Percentiles rank a stretch among this genome's conserved stretches.
Conservation (phyloP, 2,113 vertebrate genomes). For the Egretta garzetta region DNA sequence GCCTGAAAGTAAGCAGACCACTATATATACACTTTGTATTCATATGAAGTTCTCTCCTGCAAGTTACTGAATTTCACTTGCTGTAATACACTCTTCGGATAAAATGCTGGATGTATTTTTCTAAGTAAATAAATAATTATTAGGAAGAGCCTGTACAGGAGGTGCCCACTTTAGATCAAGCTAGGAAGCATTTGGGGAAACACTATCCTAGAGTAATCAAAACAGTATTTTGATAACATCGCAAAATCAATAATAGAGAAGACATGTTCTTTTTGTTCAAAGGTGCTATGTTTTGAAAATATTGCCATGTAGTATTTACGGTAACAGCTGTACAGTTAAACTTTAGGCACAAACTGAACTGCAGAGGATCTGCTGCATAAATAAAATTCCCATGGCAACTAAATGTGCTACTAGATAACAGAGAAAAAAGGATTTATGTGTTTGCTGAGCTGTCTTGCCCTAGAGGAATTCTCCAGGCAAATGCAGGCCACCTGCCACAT, state of each 20-base stretch:
- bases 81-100: background rate
- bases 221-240: slow-evolving; percentile 64
- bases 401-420: slow-evolving; percentile 87
- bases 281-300: slow-evolving; percentile 78
- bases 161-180: slow-evolving; percentile 5
- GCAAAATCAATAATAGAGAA: slow-evolving; percentile 70
- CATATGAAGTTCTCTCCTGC: background rate
- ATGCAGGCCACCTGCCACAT: slow-evolving; percentile 88
- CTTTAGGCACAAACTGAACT: slow-evolving; percentile 86
- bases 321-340: slow-evolving; percentile 84
- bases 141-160: background rate
- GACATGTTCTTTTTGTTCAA: slow-evolving; percentile 75
- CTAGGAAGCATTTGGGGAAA: slow-evolving; percentile 44
- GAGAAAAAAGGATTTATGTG: slow-evolving; percentile 88
- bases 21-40: background rate
- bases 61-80: background rate
- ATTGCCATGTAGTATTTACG: slow-evolving; percentile 79
- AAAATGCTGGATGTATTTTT: slow-evolving; percentile 11
- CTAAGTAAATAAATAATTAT: slow-evolving; percentile 21
- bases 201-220: slow-evolving; percentile 37
- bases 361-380: slow-evolving; percentile 84
- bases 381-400: slow-evolving; percentile 92
- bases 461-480: slow-evolving; percentile 89
- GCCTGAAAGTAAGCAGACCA: background rate
- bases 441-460: slow-evolving; percentile 90